Percentiles rank a stretch among this genome's conserved stretches.
Conservation (phyloP, 1,140 invertebrate species). For the Apocrypta bakeri region DNA sequence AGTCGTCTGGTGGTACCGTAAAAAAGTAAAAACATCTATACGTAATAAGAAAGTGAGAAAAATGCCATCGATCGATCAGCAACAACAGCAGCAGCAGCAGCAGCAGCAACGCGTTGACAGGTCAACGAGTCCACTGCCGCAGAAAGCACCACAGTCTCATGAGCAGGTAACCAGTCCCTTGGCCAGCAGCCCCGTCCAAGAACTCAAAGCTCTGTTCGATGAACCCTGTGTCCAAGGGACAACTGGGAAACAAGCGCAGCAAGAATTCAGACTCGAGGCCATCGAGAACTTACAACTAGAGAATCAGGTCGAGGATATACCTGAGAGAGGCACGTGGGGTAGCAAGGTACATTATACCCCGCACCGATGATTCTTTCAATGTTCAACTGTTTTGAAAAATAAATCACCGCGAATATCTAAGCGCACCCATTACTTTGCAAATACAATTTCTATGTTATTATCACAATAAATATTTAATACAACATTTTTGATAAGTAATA, state of each 20-base stretch:
- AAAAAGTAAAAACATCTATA: neutral
- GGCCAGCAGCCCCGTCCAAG: constrained; percentile 52
- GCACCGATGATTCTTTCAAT: too few species aligned
- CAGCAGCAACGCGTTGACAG: constrained; percentile 60
- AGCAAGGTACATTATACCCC: constrained; percentile 62
- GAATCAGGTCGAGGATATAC: constrained; percentile 47
- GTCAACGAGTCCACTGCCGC: constrained; percentile 65
- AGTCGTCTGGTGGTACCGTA: neutral
- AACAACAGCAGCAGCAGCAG: constrained; percentile 48
- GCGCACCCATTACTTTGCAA: too few species aligned
- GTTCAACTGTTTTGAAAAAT: too few species aligned
- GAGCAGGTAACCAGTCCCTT: neutral
- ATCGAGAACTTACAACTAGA: constrained; percentile 59
- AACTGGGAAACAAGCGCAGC: constrained; percentile 43
- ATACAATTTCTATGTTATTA: too few species aligned
- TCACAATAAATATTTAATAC: too few species aligned
- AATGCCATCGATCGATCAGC: constrained; percentile 56
- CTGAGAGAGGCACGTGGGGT: constrained; percentile 66
- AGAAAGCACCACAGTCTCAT: constrained; percentile 1
- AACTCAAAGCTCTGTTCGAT: constrained; percentile 55
- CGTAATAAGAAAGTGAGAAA: constrained; percentile 15
- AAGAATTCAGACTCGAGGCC: constrained; percentile 61
- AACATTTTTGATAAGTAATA: too few species aligned
- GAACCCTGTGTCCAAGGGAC: constrained; percentile 55
- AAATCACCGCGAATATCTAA: too few species aligned